Evolutionary conservation across 2,888 invertebrate genomes (phyloP), one percentile per base, ranked within the genome.

Genomic region (Metacarcinus magister): DNA sequence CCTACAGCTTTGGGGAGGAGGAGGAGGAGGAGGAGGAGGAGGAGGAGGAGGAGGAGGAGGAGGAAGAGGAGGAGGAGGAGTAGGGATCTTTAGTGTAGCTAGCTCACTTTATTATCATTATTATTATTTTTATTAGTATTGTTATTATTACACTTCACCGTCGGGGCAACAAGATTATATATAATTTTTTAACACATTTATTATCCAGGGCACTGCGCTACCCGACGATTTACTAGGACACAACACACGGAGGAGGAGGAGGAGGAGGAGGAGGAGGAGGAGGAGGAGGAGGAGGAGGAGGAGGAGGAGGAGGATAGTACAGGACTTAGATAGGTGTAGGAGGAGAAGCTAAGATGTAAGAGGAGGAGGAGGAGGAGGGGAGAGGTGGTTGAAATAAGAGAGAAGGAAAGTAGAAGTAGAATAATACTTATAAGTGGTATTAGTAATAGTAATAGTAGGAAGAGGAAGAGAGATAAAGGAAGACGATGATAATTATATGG

Each of bases 121-220:
- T 75, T 75, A 75, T 75, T 75, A 75, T 75, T 75, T 23, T 75
- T 75, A 75, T 75, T 75, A 75, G 0, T 75, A 75, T 75, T n/a
- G 43, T 89, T 89, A 89, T 89, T 89, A 89, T 89, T n/a, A 89
- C 43, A 43, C 32, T 89, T 89, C 43, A 89, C 43, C 43, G 43
- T 89, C 43, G 32, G 1, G 43, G 32, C 16, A 19, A 89, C 43
- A 89, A 43, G 43, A 43, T 43, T 89, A 89, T 89, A 89, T 89
- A 89, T 19, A 32, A n/a, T 43, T 89, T 43, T 89, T 43, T 89
- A 0, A 89, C 28, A 28, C 43, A 89, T 23, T 10, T 89, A 89
- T 54, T 54, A 54, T 60, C 19, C 60, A 60, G 13, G 60, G 23
- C 60, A 23, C 60, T 4, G 60, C 60, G 60, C 8, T 23, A 60